Evolutionary conservation across 2,888 invertebrate species (phyloP).

Genomic region (Apamea sordens): DNA sequence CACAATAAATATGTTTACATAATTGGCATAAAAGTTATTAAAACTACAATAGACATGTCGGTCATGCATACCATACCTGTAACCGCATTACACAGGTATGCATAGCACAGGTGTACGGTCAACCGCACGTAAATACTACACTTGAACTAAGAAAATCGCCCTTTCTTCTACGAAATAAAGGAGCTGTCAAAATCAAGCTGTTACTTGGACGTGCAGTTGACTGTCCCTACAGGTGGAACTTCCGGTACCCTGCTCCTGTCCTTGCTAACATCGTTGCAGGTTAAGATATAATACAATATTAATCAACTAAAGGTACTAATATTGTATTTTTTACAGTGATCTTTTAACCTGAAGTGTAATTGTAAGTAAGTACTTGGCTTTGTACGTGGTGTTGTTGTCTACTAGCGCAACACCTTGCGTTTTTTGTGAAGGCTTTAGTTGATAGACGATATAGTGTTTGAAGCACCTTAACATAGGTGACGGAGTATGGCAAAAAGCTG

Average conservation of each 20-base stretch:
- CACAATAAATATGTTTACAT: conserved; percentile 27
- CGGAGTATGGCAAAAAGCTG: not conserved
- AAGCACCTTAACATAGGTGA: not conserved
- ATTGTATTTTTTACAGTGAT: conserved; percentile 51
- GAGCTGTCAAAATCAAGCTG: not conserved
- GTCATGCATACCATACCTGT: not conserved
- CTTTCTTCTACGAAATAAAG: not conserved
- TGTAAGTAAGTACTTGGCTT: conserved; percentile 31
- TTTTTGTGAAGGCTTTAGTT: conserved; percentile 3
- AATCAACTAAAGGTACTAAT: conserved; percentile 20
- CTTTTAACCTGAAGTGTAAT: conserved; percentile 56
- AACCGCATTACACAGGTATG: not conserved
- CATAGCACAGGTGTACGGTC: not conserved
- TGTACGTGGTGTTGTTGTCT: conserved; percentile 24
- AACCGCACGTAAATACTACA: not conserved
- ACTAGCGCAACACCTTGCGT: not conserved
- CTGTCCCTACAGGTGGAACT: conserved; percentile 25
- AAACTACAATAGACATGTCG: conserved; percentile 16
- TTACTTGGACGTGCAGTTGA: not conserved
- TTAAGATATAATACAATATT: conserved; percentile 33
- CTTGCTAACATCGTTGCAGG: conserved; percentile 32
- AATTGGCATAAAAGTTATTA: conserved; percentile 14
- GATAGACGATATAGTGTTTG: not conserved
- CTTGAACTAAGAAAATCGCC: not conserved
- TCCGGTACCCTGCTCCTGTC: conserved; percentile 42